Percentiles rank a stretch among this genome's conserved stretches.
Conservation (phyloP, 2,888 invertebrate species). For the Lepidochrysops patricia region DNA sequence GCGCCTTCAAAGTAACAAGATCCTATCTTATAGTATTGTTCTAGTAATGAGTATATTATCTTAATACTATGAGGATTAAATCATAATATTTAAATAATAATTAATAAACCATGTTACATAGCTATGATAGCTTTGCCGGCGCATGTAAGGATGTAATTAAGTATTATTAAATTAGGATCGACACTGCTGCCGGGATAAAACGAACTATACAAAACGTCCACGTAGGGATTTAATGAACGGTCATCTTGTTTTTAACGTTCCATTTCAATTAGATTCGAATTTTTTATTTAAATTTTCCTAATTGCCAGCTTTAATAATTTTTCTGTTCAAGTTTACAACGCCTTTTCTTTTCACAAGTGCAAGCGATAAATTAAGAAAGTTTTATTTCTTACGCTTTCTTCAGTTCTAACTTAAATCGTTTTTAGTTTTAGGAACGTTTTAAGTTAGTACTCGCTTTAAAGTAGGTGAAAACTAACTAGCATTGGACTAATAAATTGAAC, state of each 20-base stretch:
- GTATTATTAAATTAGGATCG: constrained; percentile 63
- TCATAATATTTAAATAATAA: too few species aligned
- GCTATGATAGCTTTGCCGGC: constrained; percentile 37
- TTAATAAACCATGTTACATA: not conserved
- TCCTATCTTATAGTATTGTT: too few species aligned
- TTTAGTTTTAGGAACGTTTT: not conserved
- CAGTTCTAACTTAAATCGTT: not conserved
- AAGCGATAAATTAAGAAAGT: not conserved
- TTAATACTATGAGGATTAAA: too few species aligned
- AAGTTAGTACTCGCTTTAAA: not conserved
- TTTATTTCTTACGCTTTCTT: not conserved
- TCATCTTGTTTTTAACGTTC: not conserved
- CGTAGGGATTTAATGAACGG: not conserved
- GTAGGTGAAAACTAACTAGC: not conserved
- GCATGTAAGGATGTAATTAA: constrained; percentile 53
- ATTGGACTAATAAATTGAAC: not conserved
- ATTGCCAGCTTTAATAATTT: not conserved
- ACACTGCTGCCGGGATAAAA: constrained; percentile 4
- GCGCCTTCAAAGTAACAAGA: too few species aligned
- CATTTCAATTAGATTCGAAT: not conserved
- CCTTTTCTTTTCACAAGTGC: not conserved
- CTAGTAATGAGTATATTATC: not conserved
- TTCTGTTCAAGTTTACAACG: not conserved
- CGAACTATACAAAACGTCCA: not conserved
- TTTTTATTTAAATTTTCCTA: not conserved